phyloP scores from a whole-genome alignment of 1,140 invertebrate species.

The Macrobrachium nipponense region DNA sequence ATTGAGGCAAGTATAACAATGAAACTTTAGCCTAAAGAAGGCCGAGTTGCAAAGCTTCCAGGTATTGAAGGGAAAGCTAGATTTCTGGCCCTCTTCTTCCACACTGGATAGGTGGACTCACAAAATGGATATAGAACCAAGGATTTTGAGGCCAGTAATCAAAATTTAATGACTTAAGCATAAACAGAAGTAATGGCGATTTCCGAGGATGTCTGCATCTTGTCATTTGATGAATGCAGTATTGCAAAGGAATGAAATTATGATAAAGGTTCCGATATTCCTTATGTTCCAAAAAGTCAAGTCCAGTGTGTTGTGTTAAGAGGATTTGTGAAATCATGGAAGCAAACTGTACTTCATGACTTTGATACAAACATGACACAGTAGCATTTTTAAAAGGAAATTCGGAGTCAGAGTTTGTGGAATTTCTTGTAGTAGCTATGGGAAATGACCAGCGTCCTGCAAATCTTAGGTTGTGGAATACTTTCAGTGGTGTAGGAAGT shows the following conservation, averaged over 20 bases:
- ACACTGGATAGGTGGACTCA: slow-evolving; percentile 36
- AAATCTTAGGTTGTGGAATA: slow-evolving; percentile 53
- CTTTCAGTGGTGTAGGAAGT: no score
- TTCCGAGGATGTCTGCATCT: slow-evolving; percentile 19
- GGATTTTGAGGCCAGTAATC: slow-evolving; percentile 27
- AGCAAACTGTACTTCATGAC: slow-evolving; percentile 66
- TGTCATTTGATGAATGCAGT: slow-evolving; percentile 55
- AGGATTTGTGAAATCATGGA: slow-evolving; percentile 66
- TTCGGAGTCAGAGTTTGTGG: slow-evolving; percentile 46
- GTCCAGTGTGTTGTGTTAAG: slow-evolving; percentile 60
- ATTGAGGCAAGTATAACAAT: no score
- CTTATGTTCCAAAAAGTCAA: slow-evolving; percentile 26
- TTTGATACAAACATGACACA: slow-evolving; percentile 66
- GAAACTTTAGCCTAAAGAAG: no score
- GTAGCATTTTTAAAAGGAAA: slow-evolving; percentile 47
- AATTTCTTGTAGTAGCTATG: slow-evolving; percentile 54
- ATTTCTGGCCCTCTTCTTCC: slow-evolving; percentile 32
- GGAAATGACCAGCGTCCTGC: slow-evolving; percentile 51
- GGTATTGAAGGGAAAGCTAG: no score
- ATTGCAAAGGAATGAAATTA: slow-evolving; percentile 19
- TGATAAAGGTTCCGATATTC: slow-evolving; percentile 26
- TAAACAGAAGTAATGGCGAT: slow-evolving; percentile 19
- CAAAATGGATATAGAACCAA: slow-evolving; percentile 31
- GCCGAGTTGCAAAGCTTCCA: no score
- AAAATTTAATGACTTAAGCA: slow-evolving; percentile 14